Conservation (phyloP, 53 echinoderm and acorn worm genomes). For the Paelopatides confundens region DNA sequence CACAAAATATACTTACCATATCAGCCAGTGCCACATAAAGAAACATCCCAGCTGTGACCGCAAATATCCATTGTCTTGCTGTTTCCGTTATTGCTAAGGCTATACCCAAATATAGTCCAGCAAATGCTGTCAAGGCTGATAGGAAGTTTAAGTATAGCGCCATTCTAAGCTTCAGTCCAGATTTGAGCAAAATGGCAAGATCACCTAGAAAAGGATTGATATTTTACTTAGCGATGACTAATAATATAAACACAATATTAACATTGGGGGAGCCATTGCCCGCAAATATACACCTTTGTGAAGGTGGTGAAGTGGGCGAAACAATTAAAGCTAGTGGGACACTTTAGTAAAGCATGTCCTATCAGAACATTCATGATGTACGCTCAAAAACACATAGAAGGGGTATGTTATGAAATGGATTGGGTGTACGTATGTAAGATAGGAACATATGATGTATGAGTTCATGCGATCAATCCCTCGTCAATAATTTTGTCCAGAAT, state of each 20-base stretch:
- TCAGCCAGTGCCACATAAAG: conserved; percentile 86
- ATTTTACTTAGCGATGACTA: no score
- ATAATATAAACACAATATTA: background rate
- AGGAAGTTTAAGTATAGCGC: conserved; percentile 74
- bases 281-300: background rate
- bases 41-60: conserved; percentile 89
- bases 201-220: conserved; percentile 78
- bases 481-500: no score
- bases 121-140: conserved; percentile 66
- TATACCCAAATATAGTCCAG: conserved; percentile 84
- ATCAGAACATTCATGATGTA: no score
- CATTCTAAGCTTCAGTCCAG: conserved; percentile 70
- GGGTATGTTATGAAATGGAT: no score
- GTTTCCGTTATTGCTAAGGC: conserved; percentile 54
- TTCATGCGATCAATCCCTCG: no score
- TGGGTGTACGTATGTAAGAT: no score
- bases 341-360: no score
- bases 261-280: no score
- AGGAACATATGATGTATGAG: no score
- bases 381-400: no score
- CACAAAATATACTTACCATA: conserved; percentile 85
- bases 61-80: conserved; percentile 89
- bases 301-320: background rate
- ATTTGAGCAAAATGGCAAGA: conserved; percentile 87
- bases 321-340: no score